Conservation (phyloP, 2,888 invertebrate species). For the Acronicta alni region DNA sequence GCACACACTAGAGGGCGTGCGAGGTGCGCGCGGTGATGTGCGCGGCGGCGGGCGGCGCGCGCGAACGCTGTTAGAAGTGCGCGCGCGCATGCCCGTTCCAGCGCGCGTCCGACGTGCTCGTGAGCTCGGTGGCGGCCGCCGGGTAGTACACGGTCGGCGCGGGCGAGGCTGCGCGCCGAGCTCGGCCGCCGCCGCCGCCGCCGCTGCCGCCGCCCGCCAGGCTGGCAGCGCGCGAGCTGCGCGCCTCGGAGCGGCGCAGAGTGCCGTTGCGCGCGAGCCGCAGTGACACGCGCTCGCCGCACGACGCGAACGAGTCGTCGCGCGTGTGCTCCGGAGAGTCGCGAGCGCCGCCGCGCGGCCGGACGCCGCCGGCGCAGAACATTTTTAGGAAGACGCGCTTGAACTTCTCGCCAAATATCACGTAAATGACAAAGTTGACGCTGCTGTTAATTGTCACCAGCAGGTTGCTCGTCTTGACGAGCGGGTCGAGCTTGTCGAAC, state of each 20-base stretch:
- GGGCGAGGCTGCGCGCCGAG: conserved; percentile 60
- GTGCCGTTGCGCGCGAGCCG: conserved; percentile 87
- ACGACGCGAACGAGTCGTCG: conserved; percentile 95
- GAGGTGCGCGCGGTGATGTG: conserved; percentile 29
- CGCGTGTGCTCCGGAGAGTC: conserved; percentile 92
- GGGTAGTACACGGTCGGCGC: conserved; percentile 77
- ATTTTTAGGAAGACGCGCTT: conserved; percentile 95
- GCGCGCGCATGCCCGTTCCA: conserved; percentile 58
- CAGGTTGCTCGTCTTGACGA: conserved; percentile 96
- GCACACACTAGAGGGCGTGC: not conserved
- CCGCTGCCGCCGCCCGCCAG: conserved; percentile 41
- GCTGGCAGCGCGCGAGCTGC: conserved; percentile 51
- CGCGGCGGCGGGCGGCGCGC: conserved; percentile 33
- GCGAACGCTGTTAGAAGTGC: conserved; percentile 65
- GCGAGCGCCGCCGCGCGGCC: conserved; percentile 85
- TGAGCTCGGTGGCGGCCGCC: conserved; percentile 66
- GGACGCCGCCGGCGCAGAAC: conserved; percentile 91
- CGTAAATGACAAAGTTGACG: conserved; percentile 99
- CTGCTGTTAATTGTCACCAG: conserved; percentile 99
- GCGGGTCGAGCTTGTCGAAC: conserved; percentile 88
- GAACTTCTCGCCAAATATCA: conserved; percentile 99
- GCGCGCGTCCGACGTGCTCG: conserved; percentile 56
- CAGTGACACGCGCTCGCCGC: conserved; percentile 93
- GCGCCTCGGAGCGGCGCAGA: conserved; percentile 72
- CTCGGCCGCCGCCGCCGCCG: conserved; percentile 48